Base-by-base conservation (phyloP, 1,140 invertebrate genomes). In the Bombus sylvicola region DNA sequence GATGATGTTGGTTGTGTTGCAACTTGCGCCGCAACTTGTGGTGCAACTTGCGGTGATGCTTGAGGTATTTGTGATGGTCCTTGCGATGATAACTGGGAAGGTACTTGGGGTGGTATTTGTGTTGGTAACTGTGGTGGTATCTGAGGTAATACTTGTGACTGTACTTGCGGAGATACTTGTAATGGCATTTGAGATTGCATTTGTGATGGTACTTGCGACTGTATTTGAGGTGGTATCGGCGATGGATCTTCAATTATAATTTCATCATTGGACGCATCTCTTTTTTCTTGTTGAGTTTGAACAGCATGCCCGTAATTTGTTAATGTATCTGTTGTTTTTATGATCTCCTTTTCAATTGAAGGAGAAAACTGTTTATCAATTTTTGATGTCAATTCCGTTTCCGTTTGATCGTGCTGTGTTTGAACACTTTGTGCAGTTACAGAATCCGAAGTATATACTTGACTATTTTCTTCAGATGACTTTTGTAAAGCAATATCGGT, bases 171-270 rank as follows among this genome's bases (percentile, higher is more conserved):
- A 15, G 81, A n/a, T 39, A 76, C 15, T 76, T 83, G 81, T 1
- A 31, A 28, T 18, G 57, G 68, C 72, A 69, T 39, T 59, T 84
- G 83, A 12, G 82, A 22, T 13, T 53, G 80, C 92, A 92, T 59
- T 22, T 81, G 83, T 0, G 68, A 31, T 37, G 81, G 8, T 39
- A 75, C 5, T 83, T 83, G 81, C 0, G 53, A 18, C 13, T 69
- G 77, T 53, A 69, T 47, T 59, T 84, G 83, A 57, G 82, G 28
- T 22, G 66, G 15, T 72, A 83, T 43, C 53, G 88, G 87, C 15
- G 82, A 39, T 12, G 87, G 25, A 74, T 93, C 92, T 82, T 94
- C 92, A 9, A 93, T 90, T 39, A 92, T 89, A 34, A 94, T 89
- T 10, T 94, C 92, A 12, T 94, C 94, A 31, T 78, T 89, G 13